Evolutionary conservation across 2,113 vertebrate species (phyloP).

Genomic region (Bubo blakistoni): DNA sequence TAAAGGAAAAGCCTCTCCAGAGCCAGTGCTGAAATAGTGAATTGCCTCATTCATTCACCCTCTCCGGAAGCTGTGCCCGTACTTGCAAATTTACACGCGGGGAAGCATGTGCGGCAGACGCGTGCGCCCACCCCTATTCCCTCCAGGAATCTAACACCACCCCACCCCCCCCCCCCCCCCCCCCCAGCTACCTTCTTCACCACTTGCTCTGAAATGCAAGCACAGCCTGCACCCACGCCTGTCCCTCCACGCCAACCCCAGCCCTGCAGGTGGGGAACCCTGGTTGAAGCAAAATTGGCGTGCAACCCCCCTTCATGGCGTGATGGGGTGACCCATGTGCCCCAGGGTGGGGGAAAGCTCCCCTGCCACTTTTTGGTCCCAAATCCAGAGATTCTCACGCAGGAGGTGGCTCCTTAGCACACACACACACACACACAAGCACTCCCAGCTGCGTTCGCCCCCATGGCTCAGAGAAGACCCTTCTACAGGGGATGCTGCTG

Average conservation of each 20-base stretch:
- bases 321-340: background rate
- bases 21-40: constrained; percentile 42
- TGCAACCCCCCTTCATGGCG: rapidly evolving
- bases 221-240: rapidly evolving
- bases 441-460: background rate
- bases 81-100: background rate
- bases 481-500: background rate
- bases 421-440: background rate
- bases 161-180: background rate
- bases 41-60: constrained; percentile 62
- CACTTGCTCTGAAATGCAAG: background rate
- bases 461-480: background rate
- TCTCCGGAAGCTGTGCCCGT: constrained; percentile 45
- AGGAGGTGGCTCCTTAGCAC: background rate
- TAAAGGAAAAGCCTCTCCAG: constrained; percentile 35
- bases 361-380: background rate
- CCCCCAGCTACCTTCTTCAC: background rate
- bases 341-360: rapidly evolving
- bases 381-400: background rate
- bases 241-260: background rate
- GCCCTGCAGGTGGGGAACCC: background rate
- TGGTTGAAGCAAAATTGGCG: rapidly evolving
- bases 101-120: background rate
- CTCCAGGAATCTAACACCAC: background rate
- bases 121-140: background rate